Percentiles rank a stretch among this genome's conserved stretches.
These are phyloP conservation scores for Rhodeus uyekii DNA, from an alignment of 2,797 vertebrate genomes.

Conservation along the genomic window DNA sequence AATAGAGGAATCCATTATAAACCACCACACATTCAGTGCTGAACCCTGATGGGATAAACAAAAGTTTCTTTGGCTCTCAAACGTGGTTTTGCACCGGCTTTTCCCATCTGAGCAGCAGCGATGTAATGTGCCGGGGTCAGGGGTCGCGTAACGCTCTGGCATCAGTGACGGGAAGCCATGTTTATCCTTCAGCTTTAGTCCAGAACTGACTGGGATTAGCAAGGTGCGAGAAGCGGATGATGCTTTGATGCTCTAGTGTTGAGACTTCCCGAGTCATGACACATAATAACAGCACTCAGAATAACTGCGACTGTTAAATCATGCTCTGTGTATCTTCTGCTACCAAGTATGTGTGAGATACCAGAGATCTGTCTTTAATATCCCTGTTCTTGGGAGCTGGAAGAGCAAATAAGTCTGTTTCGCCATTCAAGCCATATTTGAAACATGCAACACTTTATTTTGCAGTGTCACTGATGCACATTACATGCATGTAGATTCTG, in stretches of 20 bases:
- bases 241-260: background rate
- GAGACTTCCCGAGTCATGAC: too few species aligned
- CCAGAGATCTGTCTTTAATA: too few species aligned
- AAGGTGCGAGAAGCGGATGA: conserved; percentile 24
- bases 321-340: background rate
- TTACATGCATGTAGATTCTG: too few species aligned
- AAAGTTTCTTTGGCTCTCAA: background rate
- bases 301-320: too few species aligned
- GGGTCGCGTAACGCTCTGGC: conserved; percentile 13
- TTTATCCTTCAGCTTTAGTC: conserved; percentile 11
- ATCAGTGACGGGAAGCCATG: conserved; percentile 20
- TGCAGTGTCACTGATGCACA: too few species aligned
- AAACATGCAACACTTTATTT: too few species aligned
- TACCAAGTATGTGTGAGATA: background rate
- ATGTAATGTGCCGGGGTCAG: conserved; percentile 22
- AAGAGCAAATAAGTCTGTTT: too few species aligned
- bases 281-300: background rate
- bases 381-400: too few species aligned
- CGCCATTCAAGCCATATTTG: too few species aligned
- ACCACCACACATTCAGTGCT: conserved; percentile 12
- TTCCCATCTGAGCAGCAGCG: background rate
- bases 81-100: conserved; percentile 2
- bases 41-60: background rate
- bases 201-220: conserved; percentile 16
- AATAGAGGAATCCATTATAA: conserved; percentile 36